These are phyloP conservation scores for Drosophila suboccidentalis DNA, from an alignment of 2,888 invertebrate species.

Conservation along the genomic window DNA sequence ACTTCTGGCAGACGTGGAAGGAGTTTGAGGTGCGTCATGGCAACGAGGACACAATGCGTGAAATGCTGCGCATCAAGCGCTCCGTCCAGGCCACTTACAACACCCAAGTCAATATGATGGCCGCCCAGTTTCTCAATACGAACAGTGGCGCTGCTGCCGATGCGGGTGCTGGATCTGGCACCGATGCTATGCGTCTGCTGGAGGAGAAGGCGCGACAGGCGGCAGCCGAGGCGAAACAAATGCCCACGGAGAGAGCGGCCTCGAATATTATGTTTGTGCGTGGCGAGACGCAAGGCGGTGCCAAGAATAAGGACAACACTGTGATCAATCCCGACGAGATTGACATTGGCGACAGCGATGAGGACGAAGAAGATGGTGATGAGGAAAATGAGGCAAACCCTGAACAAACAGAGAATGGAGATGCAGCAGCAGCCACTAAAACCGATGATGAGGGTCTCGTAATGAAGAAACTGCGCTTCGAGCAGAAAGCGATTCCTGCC, in stretches of 20 bases:
- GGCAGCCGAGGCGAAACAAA: constrained; percentile 68
- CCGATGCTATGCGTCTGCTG: constrained; percentile 94
- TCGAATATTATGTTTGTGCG: constrained; percentile 94
- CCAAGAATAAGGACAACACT: constrained; percentile 87
- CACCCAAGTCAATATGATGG: constrained; percentile 99
- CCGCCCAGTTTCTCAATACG: constrained; percentile 97
- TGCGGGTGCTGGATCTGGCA: constrained; percentile 89
- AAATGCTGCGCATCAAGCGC: constrained; percentile 98
- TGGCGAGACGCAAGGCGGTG: constrained; percentile 93
- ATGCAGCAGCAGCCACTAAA: constrained; percentile 70
- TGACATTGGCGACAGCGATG: constrained; percentile 91
- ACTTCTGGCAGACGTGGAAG: constrained; percentile 99
- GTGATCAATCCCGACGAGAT: constrained; percentile 96
- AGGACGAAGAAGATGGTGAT: constrained; percentile 87
- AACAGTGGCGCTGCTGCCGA: constrained; percentile 88
- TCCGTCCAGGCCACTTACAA: constrained; percentile 99
- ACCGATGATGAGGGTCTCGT: constrained; percentile 87
- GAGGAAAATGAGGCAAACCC: constrained; percentile 87
- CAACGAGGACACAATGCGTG: constrained; percentile 99
- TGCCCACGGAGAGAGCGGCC: constrained; percentile 65
- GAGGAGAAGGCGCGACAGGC: constrained; percentile 92
- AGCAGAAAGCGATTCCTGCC: constrained; percentile 94
- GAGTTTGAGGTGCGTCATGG: constrained; percentile 99
- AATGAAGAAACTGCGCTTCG: constrained; percentile 90
- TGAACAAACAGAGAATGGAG: constrained; percentile 87